Evolutionary conservation across 2,888 invertebrate genomes (phyloP).

Genomic region (Phragmatobia fuliginosa): DNA sequence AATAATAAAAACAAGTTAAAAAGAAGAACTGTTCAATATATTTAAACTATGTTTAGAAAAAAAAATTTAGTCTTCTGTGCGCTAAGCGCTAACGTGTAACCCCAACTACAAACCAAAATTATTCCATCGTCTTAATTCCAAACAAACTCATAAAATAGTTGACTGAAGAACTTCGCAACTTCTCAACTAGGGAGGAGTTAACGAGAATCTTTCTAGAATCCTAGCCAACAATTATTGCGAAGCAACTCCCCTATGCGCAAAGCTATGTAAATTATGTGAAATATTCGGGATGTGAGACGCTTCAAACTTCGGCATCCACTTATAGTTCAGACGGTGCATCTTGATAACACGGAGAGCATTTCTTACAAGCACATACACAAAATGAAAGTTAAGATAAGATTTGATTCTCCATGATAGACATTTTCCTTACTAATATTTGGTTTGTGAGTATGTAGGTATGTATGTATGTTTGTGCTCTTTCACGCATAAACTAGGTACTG

Average conservation of each 20-base stretch:
- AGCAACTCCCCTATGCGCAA: slow-evolving; percentile 35
- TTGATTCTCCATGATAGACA: not conserved
- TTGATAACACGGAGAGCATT: slow-evolving; percentile 20
- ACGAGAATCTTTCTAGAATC: slow-evolving; percentile 24
- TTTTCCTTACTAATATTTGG: not conserved
- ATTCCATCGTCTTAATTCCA: slow-evolving; percentile 4
- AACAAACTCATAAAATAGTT: slow-evolving; percentile 19
- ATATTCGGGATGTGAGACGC: slow-evolving; percentile 54
- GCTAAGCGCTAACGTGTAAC: no score
- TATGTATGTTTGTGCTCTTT: no score
- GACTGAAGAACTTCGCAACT: slow-evolving; percentile 12
- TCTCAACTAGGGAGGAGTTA: slow-evolving; percentile 24
- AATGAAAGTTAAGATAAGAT: not conserved
- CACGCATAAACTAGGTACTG: no score
- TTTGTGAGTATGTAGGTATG: not conserved
- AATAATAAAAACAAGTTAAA: no score
- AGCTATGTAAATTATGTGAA: slow-evolving; percentile 54
- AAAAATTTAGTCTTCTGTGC: no score
- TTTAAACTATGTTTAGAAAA: no score
- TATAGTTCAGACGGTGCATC: slow-evolving; percentile 37
- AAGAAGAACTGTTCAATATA: no score
- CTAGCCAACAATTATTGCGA: slow-evolving; percentile 48
- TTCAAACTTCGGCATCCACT: slow-evolving; percentile 52
- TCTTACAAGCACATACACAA: not conserved
- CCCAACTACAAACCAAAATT: slow-evolving; percentile 4